Percentiles rank a stretch among this genome's conserved stretches.
These are phyloP conservation scores for Charanyca ferruginea DNA, from an alignment of 2,888 invertebrate species.

Conservation along the genomic window DNA sequence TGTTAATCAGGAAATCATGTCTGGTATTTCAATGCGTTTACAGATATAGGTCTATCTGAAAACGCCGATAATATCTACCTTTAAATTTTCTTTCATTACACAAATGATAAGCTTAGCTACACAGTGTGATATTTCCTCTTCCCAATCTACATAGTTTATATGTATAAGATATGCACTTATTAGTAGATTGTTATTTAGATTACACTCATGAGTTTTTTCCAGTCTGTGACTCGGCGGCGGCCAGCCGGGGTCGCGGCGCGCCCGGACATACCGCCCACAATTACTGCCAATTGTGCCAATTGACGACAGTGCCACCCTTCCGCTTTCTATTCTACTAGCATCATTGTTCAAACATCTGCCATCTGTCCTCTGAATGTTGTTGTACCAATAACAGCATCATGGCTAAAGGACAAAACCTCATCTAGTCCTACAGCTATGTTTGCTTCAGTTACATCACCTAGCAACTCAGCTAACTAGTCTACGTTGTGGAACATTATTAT, in stretches of 20 bases:
- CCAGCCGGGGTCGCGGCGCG: conserved; percentile 73
- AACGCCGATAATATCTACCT: too few species aligned
- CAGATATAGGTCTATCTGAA: neutral
- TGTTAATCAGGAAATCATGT: neutral
- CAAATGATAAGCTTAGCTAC: conserved; percentile 6
- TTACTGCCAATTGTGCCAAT: conserved; percentile 91
- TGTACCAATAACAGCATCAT: conserved; percentile 9
- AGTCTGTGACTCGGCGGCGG: conserved; percentile 61
- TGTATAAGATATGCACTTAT: conserved; percentile 10
- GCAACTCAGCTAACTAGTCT: conserved; percentile 44
- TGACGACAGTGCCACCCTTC: conserved; percentile 89
- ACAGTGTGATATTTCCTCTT: conserved; percentile 7
- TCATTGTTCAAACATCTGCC: conserved; percentile 83
- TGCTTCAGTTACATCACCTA: conserved; percentile 44
- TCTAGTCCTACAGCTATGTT: conserved; percentile 45
- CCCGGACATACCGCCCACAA: conserved; percentile 90
- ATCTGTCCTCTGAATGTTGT: conserved; percentile 60
- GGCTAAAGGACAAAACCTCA: conserved; percentile 6
- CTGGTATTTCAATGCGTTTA: neutral
- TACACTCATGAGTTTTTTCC: conserved; percentile 52
- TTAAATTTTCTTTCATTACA: conserved; percentile 1
- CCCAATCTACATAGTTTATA: conserved; percentile 2
- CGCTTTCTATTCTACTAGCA: conserved; percentile 83
- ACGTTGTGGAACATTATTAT: conserved; percentile 55
- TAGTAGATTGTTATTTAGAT: conserved; percentile 22